Evolutionary conservation across 2,113 vertebrate genomes (phyloP), one percentile per base, ranked within the genome.

Genomic region (Sylvietta virens): DNA sequence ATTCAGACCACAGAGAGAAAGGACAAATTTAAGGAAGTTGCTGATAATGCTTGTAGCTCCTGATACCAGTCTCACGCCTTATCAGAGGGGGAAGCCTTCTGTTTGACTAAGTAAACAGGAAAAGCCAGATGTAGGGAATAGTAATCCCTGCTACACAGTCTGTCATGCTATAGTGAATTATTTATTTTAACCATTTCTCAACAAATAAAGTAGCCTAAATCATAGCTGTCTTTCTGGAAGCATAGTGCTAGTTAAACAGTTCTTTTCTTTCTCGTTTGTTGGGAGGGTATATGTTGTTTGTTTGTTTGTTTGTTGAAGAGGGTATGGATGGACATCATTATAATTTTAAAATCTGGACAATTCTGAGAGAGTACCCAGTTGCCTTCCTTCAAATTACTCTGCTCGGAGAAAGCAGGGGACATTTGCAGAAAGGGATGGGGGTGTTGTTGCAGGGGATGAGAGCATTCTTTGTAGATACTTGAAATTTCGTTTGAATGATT

Each of bases 31-130:
- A 57, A 80, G 88, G 72, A 94, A 93, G 51, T 45, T 13, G 18
- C 42, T 69, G 47, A 69, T 77, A 24, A 11, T 45, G 35, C 53
- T 88, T 73, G 22, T 54, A 71, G 12, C 28, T 92, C 39, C 58
- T 76, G 31, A 13, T 83, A 31, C 20, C 26, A 61, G 23, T 67
- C 40, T 76, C 23, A 17, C 11, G 79, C 30, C 61, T 92, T 96
- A 92, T 73, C 57, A 73, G 65, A 62, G 21, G 57, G 85, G 21
- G 45, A 90, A 78, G 40, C 26, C n/a, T 95, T 10, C 30, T 70
- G 27, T 74, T 86, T 64, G 53, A 31, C 39, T 78, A 61, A 77
- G 37, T 93, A 80, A 91, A 92, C 64, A 91, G 70, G 72, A 87
- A 84, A 64, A 77, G 35, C 0, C 7, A 45, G 27, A 57, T 51